A percentile compares a stretch with the other conserved stretches of the same genome.
phyloP scores from a whole-genome alignment of 2,888 invertebrate species.

The Acronicta alni region DNA sequence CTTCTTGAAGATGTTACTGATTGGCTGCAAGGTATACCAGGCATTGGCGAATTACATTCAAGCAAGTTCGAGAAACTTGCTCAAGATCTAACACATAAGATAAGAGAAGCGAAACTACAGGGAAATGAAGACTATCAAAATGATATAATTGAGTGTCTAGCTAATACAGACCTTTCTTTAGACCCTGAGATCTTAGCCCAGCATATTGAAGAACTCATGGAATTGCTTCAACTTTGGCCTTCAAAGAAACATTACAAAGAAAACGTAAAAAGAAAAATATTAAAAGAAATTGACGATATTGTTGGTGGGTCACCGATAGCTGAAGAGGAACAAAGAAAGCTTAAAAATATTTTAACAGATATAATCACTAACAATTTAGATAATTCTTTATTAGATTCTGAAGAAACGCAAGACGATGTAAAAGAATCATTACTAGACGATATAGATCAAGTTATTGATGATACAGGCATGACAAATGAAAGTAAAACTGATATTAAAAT shows the following conservation, averaged over 20 bases:
- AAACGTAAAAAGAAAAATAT: not conserved
- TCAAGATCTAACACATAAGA: slow-evolving; percentile 19
- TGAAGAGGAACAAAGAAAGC: slow-evolving; percentile 1
- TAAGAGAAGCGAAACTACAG: slow-evolving; percentile 10
- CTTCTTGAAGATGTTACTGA: slow-evolving; percentile 47
- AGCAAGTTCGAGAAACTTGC: slow-evolving; percentile 13
- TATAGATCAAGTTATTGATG: slow-evolving; percentile 5
- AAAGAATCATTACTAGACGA: slow-evolving; percentile 4
- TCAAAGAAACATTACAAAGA: slow-evolving; percentile 8
- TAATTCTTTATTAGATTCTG: not conserved
- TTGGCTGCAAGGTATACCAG: slow-evolving; percentile 52
- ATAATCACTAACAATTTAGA: slow-evolving; percentile 6
- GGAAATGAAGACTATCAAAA: slow-evolving; percentile 19
- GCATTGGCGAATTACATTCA: slow-evolving; percentile 15
- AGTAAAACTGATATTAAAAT: slow-evolving; percentile 6
- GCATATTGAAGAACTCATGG: slow-evolving; percentile 32
- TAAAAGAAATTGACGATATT: slow-evolving; percentile 12
- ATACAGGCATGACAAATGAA: slow-evolving; percentile 2
- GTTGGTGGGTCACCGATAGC: slow-evolving; percentile 9
- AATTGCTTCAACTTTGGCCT: slow-evolving; percentile 12
- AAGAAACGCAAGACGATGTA: slow-evolving; percentile 2
- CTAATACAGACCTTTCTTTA: slow-evolving; percentile 7
- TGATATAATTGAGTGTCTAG: slow-evolving; percentile 22
- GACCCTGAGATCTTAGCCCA: slow-evolving; percentile 5
- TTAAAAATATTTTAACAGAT: not conserved